Base-by-base conservation (phyloP, 2,797 vertebrate genomes). In the Galagoides demidoff region DNA sequence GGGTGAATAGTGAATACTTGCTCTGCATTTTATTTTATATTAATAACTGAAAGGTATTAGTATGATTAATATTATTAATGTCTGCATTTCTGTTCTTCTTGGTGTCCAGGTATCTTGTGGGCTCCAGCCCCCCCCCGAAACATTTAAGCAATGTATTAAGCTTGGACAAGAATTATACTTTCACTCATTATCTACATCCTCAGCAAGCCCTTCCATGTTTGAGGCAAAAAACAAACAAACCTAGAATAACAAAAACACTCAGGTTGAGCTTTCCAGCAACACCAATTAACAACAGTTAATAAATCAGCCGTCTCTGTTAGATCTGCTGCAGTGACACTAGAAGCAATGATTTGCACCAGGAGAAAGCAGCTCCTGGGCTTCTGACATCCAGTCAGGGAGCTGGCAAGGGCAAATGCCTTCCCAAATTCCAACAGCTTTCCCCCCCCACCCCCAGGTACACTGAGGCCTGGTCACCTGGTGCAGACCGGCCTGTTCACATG, bases 211-310 rank as follows among this genome's bases (percentile, higher is more conserved):
- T 95, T 89, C 78, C 97, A 97, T 78, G 97, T 64, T 92, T 94
- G 59, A 94, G 92, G 74, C 90, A 89, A 95, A 49, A 90, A 90
- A 95, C 95, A n/a, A 52, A 16, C 3, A 19, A 22, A 5, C 14
- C 8, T 5, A 34, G 20, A 64, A 96, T 77, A 89, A 92, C 25
- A 96, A 91, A 95, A 96, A 73, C 95, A 63, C 82, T 66, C 92
- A 94, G 29, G 66, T 61, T 85, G 89, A 59, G 94, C 96, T 95
- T 98, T 96, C 97, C 85, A 89, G 94, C 93, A 97, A 93, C 95
- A 97, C 84, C 97, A 98, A 96, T 98, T 97, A 98, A 97, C 97
- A 95, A 97, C 0, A 97, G 97, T 97, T 96, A 98, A 95, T 96
- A 97, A 96, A 96, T 86, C 83, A 93, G 97, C 89, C 92, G 81